phyloP scores from a whole-genome alignment of 1,140 invertebrate species.

The Cataglyphis hispanica region DNA sequence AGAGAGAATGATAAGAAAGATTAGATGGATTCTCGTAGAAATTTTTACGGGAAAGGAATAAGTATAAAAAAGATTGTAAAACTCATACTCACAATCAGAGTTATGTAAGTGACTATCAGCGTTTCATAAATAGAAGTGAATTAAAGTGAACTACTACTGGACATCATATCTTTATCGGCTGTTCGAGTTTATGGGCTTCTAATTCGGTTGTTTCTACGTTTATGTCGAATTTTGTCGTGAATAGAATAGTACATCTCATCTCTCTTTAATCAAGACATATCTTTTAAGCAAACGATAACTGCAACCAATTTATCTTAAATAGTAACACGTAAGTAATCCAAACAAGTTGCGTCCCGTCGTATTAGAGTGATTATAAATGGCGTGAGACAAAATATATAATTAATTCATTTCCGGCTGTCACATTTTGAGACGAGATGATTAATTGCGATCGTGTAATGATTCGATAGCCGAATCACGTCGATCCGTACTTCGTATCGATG shows the following conservation, averaged over 20 bases:
- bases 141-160: neutral
- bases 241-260: neutral
- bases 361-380: neutral
- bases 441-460: slow-evolving; percentile 24
- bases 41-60: neutral
- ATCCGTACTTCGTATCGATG: neutral
- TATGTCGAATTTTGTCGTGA: neutral
- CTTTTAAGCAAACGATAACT: slow-evolving; percentile 15
- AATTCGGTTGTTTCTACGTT: slow-evolving; percentile 22
- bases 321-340: neutral
- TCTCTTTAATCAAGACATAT: neutral
- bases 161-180: slow-evolving; percentile 2
- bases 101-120: neutral
- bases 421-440: slow-evolving; percentile 30
- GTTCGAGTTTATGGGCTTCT: slow-evolving; percentile 7
- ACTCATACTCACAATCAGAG: neutral
- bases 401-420: slow-evolving; percentile 48
- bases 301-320: neutral
- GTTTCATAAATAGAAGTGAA: slow-evolving; percentile 15
- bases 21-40: slow-evolving; percentile 34
- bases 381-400: neutral
- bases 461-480: neutral
- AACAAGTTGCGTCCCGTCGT: neutral
- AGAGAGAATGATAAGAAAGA: slow-evolving; percentile 16
- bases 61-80: neutral